These are phyloP conservation scores for Lynx canadensis DNA, from an alignment of 2,113 vertebrate genomes.

Conservation along the genomic window DNA sequence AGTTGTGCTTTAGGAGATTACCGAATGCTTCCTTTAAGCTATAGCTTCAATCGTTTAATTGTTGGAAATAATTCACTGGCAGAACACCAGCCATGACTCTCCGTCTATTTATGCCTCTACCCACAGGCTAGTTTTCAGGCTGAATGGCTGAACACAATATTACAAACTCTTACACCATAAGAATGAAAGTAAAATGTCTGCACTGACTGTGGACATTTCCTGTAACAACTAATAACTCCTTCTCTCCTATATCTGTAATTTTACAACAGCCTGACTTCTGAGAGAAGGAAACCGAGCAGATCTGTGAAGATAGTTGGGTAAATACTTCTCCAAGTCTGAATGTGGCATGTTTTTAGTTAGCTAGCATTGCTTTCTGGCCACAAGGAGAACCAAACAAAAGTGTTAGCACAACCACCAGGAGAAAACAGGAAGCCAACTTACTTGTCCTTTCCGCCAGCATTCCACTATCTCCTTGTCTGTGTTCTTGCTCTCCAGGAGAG, in stretches of 20 bases:
- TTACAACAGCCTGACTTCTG: background rate
- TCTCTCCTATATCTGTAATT: background rate
- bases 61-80: constrained; percentile 41
- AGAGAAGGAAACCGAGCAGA: background rate
- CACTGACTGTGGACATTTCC: background rate
- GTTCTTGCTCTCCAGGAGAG: constrained; percentile 88
- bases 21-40: background rate
- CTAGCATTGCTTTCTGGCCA: background rate
- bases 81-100: constrained; percentile 28
- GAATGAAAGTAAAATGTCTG: background rate
- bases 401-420: rapidly evolving
- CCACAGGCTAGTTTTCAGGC: background rate
- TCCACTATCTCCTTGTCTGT: constrained; percentile 91
- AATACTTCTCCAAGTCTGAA: background rate
- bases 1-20: background rate
- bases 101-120: constrained; percentile 36
- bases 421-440: constrained; percentile 81
- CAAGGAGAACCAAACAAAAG: rapidly evolving
- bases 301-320: background rate
- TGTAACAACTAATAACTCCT: background rate
- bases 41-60: background rate
- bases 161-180: background rate
- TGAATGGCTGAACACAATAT: background rate
- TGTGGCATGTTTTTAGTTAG: background rate
- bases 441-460: constrained; percentile 93